A percentile compares a stretch with the other conserved stretches of the same genome.
Evolutionary conservation across 1,140 invertebrate species (phyloP).

Genomic region (Neodiprion virginianus): DNA sequence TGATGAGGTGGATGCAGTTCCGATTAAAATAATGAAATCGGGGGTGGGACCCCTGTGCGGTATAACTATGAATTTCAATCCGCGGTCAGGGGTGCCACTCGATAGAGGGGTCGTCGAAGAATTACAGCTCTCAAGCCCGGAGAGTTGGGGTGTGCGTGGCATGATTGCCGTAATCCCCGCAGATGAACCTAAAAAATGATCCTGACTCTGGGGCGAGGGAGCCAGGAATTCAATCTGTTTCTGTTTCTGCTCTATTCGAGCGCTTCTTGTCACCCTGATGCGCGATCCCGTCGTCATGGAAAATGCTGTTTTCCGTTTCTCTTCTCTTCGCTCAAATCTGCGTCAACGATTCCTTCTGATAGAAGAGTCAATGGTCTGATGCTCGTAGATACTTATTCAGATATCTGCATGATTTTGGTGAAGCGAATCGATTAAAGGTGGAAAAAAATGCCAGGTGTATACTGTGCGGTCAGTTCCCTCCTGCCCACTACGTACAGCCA

Average conservation of each 20-base stretch:
- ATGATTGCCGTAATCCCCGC: conserved; percentile 49
- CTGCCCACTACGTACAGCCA: too few species aligned
- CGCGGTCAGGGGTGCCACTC: conserved; percentile 54
- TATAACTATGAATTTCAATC: conserved; percentile 61
- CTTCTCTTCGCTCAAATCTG: too few species aligned
- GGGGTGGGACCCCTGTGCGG: conserved; percentile 35
- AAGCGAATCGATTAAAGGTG: too few species aligned
- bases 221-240: conserved; percentile 12
- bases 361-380: too few species aligned
- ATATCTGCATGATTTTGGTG: too few species aligned
- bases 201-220: conserved; percentile 29
- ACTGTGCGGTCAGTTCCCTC: too few species aligned
- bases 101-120: conserved; percentile 43
- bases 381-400: too few species aligned
- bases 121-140: conserved; percentile 35
- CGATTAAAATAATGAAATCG: conserved; percentile 59
- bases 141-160: conserved; percentile 40
- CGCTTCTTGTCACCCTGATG: too few species aligned
- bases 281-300: too few species aligned
- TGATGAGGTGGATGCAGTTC: conserved; percentile 24
- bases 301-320: too few species aligned
- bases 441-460: too few species aligned
- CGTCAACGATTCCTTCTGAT: too few species aligned
- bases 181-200: conserved; percentile 56
- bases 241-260: neutral